A percentile compares a stretch with the other conserved stretches of the same genome.
phyloP scores from a whole-genome alignment of 2,888 invertebrate species.

The Coremacera marginata region DNA sequence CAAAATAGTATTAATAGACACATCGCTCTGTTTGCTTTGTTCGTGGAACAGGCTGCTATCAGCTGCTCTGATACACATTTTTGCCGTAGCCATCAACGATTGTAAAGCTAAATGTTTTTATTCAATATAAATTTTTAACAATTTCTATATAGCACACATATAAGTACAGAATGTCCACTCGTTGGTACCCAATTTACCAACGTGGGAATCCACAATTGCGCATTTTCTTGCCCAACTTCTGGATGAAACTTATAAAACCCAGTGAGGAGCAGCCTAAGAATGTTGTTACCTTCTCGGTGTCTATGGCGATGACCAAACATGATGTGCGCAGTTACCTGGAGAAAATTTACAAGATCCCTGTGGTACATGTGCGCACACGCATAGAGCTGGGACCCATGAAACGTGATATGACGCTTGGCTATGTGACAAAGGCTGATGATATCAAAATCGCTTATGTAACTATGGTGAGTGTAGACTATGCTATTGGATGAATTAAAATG shows the following conservation, averaged over 20 bases:
- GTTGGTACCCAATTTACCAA: conserved; percentile 89
- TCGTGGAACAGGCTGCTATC: neutral
- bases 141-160: neutral
- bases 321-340: conserved; percentile 95
- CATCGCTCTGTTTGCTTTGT: too few relatives aligned
- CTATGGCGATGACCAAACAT: conserved; percentile 91
- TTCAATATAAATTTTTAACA: neutral
- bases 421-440: conserved; percentile 86
- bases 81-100: neutral
- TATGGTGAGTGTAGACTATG: conserved; percentile 73
- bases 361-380: conserved; percentile 81
- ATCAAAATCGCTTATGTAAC: conserved; percentile 83
- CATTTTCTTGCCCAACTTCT: conserved; percentile 95
- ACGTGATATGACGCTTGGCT: conserved; percentile 74
- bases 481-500: neutral
- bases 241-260: conserved; percentile 91
- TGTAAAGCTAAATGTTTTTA: neutral
- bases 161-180: conserved; percentile 62
- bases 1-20: too few relatives aligned
- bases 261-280: conserved; percentile 78
- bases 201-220: conserved; percentile 94
- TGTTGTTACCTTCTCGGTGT: conserved; percentile 88
- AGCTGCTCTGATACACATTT: neutral
- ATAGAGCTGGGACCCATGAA: conserved; percentile 79
- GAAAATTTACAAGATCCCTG: conserved; percentile 92